These are phyloP conservation scores for Polylopha cassiicola DNA, from an alignment of 2,888 invertebrate species.

Conservation along the genomic window DNA sequence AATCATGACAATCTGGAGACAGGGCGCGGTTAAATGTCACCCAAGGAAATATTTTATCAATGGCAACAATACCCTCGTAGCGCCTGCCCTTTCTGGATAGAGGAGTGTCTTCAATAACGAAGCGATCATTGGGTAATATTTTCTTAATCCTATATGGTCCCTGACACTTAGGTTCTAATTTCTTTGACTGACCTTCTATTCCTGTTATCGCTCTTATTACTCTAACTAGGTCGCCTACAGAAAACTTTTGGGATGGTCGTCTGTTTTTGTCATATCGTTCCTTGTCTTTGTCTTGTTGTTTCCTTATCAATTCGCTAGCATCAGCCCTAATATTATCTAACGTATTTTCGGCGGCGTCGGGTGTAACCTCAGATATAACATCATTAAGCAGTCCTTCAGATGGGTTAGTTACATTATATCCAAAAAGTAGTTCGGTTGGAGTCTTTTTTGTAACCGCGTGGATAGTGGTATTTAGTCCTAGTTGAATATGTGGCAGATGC, in stretches of 20 bases:
- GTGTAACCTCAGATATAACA: slow-evolving; percentile 7
- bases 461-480: slow-evolving; percentile 23
- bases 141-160: slow-evolving; percentile 10
- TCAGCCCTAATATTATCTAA: slow-evolving; percentile 12
- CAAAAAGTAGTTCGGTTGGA: slow-evolving; percentile 26
- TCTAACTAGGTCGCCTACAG: slow-evolving; percentile 12
- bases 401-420: slow-evolving; percentile 23
- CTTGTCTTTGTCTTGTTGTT: slow-evolving; percentile 17
- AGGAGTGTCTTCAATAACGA: slow-evolving; percentile 29
- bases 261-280: slow-evolving; percentile 12
- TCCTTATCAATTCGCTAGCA: slow-evolving; percentile 14
- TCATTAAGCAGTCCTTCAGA: slow-evolving; percentile 21
- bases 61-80: slow-evolving; percentile 26
- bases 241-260: slow-evolving; percentile 2
- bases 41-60: slow-evolving; percentile 32
- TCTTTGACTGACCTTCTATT: slow-evolving; percentile 6
- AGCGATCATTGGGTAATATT: slow-evolving; percentile 16
- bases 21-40: slow-evolving; percentile 13
- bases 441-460: slow-evolving; percentile 23
- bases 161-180: slow-evolving; percentile 11
- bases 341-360: slow-evolving; percentile 1
- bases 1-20: background rate
- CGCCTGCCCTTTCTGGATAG: slow-evolving; percentile 23
- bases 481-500: too few relatives aligned
- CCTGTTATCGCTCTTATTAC: slow-evolving; percentile 1